phyloP scores from a whole-genome alignment of 2,797 vertebrate genomes.

The Eulemur coronatus region DNA sequence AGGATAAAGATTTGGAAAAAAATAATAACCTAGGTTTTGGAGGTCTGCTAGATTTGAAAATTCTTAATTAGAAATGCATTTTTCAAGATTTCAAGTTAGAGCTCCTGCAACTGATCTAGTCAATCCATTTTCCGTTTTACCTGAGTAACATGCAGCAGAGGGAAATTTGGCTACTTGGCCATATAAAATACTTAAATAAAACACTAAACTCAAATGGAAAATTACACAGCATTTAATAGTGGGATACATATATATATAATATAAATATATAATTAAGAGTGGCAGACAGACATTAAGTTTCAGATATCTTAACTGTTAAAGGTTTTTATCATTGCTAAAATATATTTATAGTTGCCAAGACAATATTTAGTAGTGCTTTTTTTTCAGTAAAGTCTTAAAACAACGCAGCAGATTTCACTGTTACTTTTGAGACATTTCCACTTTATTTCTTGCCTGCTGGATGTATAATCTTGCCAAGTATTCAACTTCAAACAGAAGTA shows the following conservation, averaged over 20 bases:
- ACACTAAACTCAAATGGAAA: conserved; percentile 18
- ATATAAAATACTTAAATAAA: background rate
- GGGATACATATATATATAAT: background rate
- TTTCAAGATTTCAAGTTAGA: conserved; percentile 51
- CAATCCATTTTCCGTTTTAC: conserved; percentile 26
- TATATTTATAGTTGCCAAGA: conserved; percentile 54
- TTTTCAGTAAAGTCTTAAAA: conserved; percentile 45
- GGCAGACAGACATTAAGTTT: conserved; percentile 35
- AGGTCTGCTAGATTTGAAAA: conserved; percentile 2
- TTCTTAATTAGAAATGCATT: conserved; percentile 28
- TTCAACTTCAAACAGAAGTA: conserved; percentile 63
- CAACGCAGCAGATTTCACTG: conserved; percentile 56
- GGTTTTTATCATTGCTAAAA: conserved; percentile 41
- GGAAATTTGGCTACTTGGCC: background rate
- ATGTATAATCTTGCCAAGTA: conserved; percentile 63
- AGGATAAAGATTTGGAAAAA: background rate
- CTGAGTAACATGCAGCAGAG: background rate
- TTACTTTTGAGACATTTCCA: conserved; percentile 71
- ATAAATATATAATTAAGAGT: background rate
- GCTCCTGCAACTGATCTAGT: background rate
- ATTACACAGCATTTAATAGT: background rate
- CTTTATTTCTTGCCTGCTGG: conserved; percentile 65
- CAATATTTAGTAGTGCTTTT: conserved; percentile 61
- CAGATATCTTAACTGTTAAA: conserved; percentile 26
- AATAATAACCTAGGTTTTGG: background rate